Evolutionary conservation across 2,888 invertebrate genomes (phyloP).

Genomic region (Cenopis cana): DNA sequence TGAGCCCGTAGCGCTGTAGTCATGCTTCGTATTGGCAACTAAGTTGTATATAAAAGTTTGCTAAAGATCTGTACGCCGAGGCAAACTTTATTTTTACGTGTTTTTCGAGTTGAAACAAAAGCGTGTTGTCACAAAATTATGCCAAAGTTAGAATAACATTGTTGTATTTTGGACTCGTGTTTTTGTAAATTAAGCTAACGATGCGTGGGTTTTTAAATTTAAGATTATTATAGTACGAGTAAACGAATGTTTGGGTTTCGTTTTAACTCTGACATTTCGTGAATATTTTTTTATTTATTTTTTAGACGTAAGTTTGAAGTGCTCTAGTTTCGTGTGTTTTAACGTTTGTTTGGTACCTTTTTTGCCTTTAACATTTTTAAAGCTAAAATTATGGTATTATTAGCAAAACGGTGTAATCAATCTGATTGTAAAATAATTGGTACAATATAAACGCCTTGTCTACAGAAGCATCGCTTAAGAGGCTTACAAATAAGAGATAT

Average conservation of each 20-base stretch:
- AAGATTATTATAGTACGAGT: constrained; percentile 45
- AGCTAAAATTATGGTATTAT: constrained; percentile 58
- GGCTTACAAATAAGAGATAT: constrained; percentile 38
- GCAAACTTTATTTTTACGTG: constrained; percentile 27
- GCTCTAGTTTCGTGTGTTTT: constrained; percentile 46
- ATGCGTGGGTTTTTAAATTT: constrained; percentile 28
- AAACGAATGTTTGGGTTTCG: constrained; percentile 42
- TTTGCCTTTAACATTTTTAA: constrained; percentile 59
- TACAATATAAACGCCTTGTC: constrained; percentile 42
- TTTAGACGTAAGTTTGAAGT: constrained; percentile 37
- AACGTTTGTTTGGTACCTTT: constrained; percentile 51
- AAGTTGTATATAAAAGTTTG: constrained; percentile 14
- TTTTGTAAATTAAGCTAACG: constrained; percentile 35
- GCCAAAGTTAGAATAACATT: constrained; percentile 71
- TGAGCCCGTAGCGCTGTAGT: neutral
- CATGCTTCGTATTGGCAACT: constrained; percentile 19
- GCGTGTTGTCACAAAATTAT: constrained; percentile 74
- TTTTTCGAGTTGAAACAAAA: constrained; percentile 39
- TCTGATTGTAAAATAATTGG: constrained; percentile 45
- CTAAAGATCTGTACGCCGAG: constrained; percentile 16
- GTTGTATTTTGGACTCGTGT: constrained; percentile 44
- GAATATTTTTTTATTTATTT: constrained; percentile 37
- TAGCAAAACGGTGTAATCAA: constrained; percentile 34
- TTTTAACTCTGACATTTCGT: constrained; percentile 27
- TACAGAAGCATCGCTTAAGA: constrained; percentile 36